Conservation (phyloP, 1,140 invertebrate species). For the Brachionus sp. region DNA sequence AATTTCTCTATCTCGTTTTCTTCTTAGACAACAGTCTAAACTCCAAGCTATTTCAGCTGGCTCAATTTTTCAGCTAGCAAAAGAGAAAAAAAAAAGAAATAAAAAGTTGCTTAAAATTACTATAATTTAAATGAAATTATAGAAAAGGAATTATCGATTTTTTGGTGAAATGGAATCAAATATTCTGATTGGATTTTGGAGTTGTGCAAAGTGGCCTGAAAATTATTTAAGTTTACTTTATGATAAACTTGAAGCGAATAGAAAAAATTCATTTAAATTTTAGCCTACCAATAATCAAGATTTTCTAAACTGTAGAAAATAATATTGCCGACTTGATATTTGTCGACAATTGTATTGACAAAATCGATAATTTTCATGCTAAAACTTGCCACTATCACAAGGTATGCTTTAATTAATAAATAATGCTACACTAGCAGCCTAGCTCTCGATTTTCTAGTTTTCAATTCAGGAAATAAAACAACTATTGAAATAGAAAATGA, state of each 20-base stretch:
- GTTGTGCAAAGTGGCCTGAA: background rate
- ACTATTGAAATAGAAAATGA: conserved; percentile 7
- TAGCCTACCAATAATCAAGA: background rate
- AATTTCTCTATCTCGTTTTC: too few species aligned
- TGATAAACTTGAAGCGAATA: background rate
- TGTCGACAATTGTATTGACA: background rate
- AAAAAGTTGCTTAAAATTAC: too few species aligned
- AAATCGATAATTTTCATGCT: conserved; percentile 10
- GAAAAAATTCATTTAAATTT: background rate
- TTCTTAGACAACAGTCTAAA: too few species aligned
- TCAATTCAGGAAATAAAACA: conserved; percentile 28
- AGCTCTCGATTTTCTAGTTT: background rate
- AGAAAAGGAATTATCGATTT: background rate
- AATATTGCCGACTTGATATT: background rate
- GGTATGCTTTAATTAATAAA: conserved; percentile 13
- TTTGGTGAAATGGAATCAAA: background rate
- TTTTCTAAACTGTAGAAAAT: background rate
- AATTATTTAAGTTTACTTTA: background rate
- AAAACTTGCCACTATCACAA: conserved; percentile 5
- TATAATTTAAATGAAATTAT: background rate
- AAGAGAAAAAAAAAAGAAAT: background rate
- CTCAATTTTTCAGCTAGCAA: too few species aligned
- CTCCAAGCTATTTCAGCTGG: too few species aligned
- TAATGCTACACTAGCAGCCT: background rate
- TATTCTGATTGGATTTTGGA: background rate